These are phyloP conservation scores for Pleuronectes platessa DNA, from an alignment of 2,113 vertebrate genomes.

Conservation along the genomic window DNA sequence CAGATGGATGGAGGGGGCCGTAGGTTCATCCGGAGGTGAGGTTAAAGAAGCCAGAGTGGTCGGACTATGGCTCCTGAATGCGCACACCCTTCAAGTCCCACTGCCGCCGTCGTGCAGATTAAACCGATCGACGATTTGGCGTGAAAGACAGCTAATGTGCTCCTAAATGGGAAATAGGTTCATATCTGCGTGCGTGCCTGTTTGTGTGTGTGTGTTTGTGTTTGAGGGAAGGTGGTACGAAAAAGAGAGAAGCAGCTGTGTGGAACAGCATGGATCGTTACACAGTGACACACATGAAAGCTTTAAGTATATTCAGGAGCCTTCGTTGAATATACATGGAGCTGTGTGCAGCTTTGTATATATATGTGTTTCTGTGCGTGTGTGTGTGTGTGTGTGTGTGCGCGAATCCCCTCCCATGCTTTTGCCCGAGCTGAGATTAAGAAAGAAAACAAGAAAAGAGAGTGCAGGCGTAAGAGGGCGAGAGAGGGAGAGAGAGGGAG, in stretches of 20 bases:
- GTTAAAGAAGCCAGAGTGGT: conserved; percentile 61
- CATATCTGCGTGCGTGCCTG: conserved; percentile 37
- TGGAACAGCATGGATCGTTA: conserved; percentile 82
- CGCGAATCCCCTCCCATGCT: conserved; percentile 56
- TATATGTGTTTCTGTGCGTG: conserved; percentile 13
- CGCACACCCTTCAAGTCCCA: conserved; percentile 25
- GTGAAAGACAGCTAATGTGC: conserved; percentile 61
- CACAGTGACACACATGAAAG: conserved; percentile 83
- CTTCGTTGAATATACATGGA: conserved; percentile 82
- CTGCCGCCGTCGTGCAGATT: conserved; percentile 23
- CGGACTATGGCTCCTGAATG: conserved; percentile 31
- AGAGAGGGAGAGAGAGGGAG: not conserved
- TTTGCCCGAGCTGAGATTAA: conserved; percentile 64
- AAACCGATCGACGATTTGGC: conserved; percentile 52
- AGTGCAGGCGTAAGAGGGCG: conserved; percentile 41
- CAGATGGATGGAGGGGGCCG: conserved; percentile 73
- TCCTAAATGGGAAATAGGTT: conserved; percentile 64
- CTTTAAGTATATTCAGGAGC: conserved; percentile 80
- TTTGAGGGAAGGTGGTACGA: conserved; percentile 42
- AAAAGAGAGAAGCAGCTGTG: conserved; percentile 75
- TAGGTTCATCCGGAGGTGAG: conserved; percentile 81
- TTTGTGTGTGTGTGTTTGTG: conserved; percentile 37
- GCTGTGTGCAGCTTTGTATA: conserved; percentile 48
- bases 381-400: conserved; percentile 32
- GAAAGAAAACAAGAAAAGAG: conserved; percentile 70